These are phyloP conservation scores for Astreopora myriophthalma DNA, from an alignment of 64 coral and sea anemone species.

Conservation along the genomic window DNA sequence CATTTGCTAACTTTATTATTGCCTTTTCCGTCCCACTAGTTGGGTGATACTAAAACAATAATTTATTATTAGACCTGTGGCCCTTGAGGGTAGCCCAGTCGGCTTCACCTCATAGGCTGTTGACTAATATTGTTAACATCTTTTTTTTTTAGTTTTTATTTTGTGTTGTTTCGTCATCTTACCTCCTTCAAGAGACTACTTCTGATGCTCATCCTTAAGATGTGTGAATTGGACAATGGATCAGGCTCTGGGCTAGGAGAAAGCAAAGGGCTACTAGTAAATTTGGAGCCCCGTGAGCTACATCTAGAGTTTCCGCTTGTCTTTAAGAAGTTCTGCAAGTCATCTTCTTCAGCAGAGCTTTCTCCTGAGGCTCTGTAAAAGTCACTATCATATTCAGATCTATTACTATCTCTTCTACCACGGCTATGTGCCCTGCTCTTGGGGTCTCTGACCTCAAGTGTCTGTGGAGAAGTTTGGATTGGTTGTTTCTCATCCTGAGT, in stretches of 20 bases:
- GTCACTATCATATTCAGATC: slow-evolving; percentile 78
- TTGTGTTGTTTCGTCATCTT: neutral
- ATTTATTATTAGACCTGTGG: no score
- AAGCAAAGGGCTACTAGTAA: slow-evolving; percentile 47
- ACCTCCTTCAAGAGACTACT: slow-evolving; percentile 97
- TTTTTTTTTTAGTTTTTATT: no score
- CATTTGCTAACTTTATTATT: no score
- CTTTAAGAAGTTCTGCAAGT: slow-evolving; percentile 77
- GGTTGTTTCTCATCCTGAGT: slow-evolving; percentile 66
- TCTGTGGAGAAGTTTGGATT: slow-evolving; percentile 38
- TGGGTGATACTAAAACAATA: no score
- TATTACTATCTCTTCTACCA: slow-evolving; percentile 65
- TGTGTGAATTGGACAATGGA: slow-evolving; percentile 73
- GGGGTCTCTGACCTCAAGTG: slow-evolving; percentile 19
- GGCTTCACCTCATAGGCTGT: no score
- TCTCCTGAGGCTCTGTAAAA: slow-evolving; percentile 75
- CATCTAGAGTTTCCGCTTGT: slow-evolving; percentile 66
- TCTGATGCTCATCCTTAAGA: slow-evolving; percentile 83
- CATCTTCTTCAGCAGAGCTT: slow-evolving; percentile 85
- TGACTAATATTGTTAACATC: no score
- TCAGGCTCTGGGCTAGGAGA: slow-evolving; percentile 39
- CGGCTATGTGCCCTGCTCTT: neutral
- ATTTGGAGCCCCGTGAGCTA: slow-evolving; percentile 71
- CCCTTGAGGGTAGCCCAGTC: no score
- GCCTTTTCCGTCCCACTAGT: no score